Percentiles rank a stretch among this genome's conserved stretches.
Conservation (phyloP, 2,113 vertebrate species). For the Psettodes erumei region DNA sequence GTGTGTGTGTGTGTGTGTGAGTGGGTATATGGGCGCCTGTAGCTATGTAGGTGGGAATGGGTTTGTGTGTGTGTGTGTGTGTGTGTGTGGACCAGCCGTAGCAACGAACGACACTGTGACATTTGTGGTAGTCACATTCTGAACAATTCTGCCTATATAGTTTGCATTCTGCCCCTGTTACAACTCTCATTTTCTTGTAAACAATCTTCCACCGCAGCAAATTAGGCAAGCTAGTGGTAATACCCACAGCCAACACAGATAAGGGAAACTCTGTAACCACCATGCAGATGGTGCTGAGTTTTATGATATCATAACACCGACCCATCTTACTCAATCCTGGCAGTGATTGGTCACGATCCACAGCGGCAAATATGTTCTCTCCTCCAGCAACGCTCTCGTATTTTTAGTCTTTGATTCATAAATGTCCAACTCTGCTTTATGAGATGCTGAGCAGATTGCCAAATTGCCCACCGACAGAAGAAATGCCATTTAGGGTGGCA, state of each 20-base stretch:
- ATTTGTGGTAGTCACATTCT: slow-evolving; percentile 36
- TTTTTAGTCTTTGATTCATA: slow-evolving; percentile 46
- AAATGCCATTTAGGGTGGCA: slow-evolving; percentile 29
- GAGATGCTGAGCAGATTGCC: slow-evolving; percentile 50
- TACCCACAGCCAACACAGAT: slow-evolving; percentile 28
- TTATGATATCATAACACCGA: slow-evolving; percentile 11
- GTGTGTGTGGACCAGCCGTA: slow-evolving; percentile 4
- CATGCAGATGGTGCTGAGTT: slow-evolving; percentile 36
- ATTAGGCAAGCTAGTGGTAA: slow-evolving; percentile 23
- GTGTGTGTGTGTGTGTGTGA: slow-evolving; percentile 12
- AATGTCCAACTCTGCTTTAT: slow-evolving; percentile 44
- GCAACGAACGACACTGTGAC: slow-evolving; percentile 12
- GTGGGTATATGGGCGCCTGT: neutral
- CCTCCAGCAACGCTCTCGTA: slow-evolving; percentile 5
- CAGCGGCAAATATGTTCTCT: slow-evolving; percentile 41
- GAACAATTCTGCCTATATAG: slow-evolving; percentile 25
- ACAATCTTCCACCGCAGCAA: slow-evolving; percentile 22
- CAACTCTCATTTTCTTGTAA: slow-evolving; percentile 12
- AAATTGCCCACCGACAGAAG: slow-evolving; percentile 44
- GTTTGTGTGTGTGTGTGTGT: neutral
- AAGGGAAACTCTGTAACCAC: slow-evolving; percentile 26
- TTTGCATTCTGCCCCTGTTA: slow-evolving; percentile 34
- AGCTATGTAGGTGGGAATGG: neutral
- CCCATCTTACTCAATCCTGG: neutral
- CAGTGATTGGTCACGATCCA: slow-evolving; percentile 40